Evolutionary conservation across 2,888 invertebrate species (phyloP).

Genomic region (Torymus auratus): DNA sequence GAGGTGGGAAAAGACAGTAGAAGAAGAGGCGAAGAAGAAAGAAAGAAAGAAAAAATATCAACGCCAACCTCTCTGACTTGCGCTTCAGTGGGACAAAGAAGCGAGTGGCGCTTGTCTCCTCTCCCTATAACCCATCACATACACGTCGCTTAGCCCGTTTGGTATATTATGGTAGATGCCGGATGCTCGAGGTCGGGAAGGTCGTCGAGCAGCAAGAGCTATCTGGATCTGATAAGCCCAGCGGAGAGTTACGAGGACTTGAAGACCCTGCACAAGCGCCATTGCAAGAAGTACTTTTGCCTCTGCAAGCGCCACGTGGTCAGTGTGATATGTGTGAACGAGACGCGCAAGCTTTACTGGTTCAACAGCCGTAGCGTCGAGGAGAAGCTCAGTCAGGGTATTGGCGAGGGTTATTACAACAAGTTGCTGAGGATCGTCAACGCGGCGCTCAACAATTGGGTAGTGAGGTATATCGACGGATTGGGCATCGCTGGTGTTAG

Average conservation of each 20-base stretch:
- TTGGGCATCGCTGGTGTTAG: conserved; percentile 50
- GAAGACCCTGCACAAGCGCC: conserved; percentile 68
- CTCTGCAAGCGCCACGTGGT: conserved; percentile 73
- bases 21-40: not conserved
- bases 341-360: conserved; percentile 73
- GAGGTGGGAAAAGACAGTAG: not conserved
- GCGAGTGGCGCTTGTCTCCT: too few species aligned
- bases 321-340: conserved; percentile 74
- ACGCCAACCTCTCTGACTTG: too few species aligned
- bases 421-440: conserved; percentile 71
- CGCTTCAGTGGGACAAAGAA: too few species aligned
- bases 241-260: conserved; percentile 70
- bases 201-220: conserved; percentile 60
- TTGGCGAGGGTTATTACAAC: conserved; percentile 73
- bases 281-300: conserved; percentile 73
- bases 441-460: conserved; percentile 72
- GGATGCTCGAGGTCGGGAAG: conserved; percentile 42
- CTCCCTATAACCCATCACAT: too few species aligned
- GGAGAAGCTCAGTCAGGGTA: conserved; percentile 72
- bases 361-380: conserved; percentile 73
- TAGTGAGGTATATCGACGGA: conserved; percentile 71
- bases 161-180: conserved; percentile 55
- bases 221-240: conserved; percentile 70
- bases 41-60: too few species aligned
- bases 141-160: conserved; percentile 21